Evolutionary conservation across 2,113 vertebrate species (phyloP).

Genomic region (Lagopus muta): DNA sequence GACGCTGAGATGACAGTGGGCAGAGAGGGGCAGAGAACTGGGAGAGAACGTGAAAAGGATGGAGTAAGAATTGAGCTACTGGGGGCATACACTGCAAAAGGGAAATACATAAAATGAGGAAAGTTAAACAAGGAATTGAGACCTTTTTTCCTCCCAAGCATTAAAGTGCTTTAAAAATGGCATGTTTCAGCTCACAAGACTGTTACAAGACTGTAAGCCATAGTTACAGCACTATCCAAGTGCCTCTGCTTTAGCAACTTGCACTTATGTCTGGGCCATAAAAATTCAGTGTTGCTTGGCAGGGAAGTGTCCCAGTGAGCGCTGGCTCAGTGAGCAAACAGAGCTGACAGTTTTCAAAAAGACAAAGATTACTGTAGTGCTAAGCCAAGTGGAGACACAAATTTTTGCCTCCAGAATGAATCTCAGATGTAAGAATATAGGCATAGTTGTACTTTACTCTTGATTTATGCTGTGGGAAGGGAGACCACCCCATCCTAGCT

Average conservation of each 20-base stretch:
- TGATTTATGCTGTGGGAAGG: background rate
- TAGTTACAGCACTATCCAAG: background rate
- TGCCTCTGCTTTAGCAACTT: slow-evolving; percentile 3
- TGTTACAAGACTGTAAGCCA: background rate
- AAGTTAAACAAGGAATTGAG: background rate
- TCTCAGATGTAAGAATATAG: background rate
- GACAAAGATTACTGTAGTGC: background rate
- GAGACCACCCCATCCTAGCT: background rate
- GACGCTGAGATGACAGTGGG: background rate
- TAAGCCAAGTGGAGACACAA: background rate
- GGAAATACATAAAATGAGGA: background rate
- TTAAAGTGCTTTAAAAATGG: background rate
- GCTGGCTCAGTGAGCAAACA: background rate
- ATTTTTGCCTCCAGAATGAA: background rate
- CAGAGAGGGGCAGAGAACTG: background rate
- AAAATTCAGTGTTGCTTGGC: slow-evolving; percentile 1
- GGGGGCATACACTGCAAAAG: background rate
- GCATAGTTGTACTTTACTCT: background rate
- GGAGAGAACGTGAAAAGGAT: background rate
- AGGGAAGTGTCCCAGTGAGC: background rate
- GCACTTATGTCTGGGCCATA: background rate
- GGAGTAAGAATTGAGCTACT: background rate
- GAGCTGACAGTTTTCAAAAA: background rate
- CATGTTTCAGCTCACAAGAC: background rate
- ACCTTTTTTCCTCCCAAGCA: background rate